Evolutionary conservation across 2,113 vertebrate genomes (phyloP), one percentile per base, ranked within the genome.

Genomic region (Scalopus aquaticus): DNA sequence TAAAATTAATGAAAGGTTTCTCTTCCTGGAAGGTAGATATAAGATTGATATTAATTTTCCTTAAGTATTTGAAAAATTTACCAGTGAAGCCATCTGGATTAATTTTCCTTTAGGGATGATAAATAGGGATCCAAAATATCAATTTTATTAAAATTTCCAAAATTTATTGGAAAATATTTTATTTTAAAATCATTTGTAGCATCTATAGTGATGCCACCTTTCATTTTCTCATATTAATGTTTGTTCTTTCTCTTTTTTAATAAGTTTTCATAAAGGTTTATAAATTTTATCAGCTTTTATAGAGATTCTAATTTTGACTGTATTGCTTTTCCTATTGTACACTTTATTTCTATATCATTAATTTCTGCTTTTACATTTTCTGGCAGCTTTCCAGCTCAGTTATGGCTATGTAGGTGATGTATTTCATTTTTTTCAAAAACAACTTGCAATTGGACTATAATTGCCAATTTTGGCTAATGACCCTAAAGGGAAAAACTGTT

Each of bases 391-490:
- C 16, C 17, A 54, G 51, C 16, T 17, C 51, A 54, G n/a, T 17
- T 20, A 22, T 56, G 20, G 20, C 54, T 56, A 6, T 56, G 22
- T 7, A 56, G 54, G 64, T 32, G 1, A 90, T 65, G 8, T 7
- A 51, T 49, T 88, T 92, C 64, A n/a, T 15, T 87, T 54, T 94
- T 81, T 84, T 79, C 12, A 87, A 73, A 74, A 88, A 56, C 3
- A 69, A 73, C 32, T 85, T 95, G 35, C 12, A 85, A 70, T 78
- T 82, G 67, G 37, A 76, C 49, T 86, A 6, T 32, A 79, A 76
- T 65, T 72, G 37, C 13, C 83, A n/a, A 24, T 37, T 93, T 96
- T 58, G 72, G 62, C 96, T 60, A 35, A 93, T 91, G 19, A 0
- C 6, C 0, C 54, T 15, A 85, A 69, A 74, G 32, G 20, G 42